Evolutionary conservation across 2,113 vertebrate genomes (phyloP).

Genomic region (Turdus rufiventris): DNA sequence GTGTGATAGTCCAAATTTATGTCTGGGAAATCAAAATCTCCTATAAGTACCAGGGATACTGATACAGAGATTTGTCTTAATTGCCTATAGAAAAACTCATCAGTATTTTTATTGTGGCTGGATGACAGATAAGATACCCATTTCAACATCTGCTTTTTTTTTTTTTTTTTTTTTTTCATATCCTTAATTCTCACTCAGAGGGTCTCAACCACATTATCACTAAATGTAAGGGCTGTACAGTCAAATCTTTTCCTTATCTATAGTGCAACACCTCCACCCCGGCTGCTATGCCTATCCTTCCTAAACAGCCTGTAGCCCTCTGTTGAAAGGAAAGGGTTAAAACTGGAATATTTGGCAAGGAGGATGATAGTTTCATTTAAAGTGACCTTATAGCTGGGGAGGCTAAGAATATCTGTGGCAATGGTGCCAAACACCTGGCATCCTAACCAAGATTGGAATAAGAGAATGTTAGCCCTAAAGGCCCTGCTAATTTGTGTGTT

Average conservation of each 20-base stretch:
- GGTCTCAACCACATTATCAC: neutral
- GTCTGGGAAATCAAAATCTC: neutral
- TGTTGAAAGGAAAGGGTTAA: neutral
- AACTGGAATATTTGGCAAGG: neutral
- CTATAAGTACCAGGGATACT: neutral
- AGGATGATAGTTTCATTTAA: neutral
- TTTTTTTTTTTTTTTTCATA: too few species aligned
- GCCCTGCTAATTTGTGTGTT: neutral
- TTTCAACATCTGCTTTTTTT: neutral
- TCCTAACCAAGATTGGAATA: neutral
- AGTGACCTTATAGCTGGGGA: neutral
- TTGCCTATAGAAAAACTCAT: neutral
- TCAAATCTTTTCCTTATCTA: neutral
- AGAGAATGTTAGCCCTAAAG: neutral
- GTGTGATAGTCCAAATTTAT: neutral
- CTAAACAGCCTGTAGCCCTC: neutral
- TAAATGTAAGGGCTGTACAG: neutral
- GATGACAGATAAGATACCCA: neutral
- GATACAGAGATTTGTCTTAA: neutral
- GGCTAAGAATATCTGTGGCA: neutral
- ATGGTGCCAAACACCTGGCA: neutral
- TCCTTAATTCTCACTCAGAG: neutral
- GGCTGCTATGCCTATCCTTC: neutral
- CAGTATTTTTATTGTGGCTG: neutral
- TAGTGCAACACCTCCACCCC: neutral